These are phyloP conservation scores for Tenodera sinensis DNA, from an alignment of 2,888 invertebrate genomes.

Conservation along the genomic window DNA sequence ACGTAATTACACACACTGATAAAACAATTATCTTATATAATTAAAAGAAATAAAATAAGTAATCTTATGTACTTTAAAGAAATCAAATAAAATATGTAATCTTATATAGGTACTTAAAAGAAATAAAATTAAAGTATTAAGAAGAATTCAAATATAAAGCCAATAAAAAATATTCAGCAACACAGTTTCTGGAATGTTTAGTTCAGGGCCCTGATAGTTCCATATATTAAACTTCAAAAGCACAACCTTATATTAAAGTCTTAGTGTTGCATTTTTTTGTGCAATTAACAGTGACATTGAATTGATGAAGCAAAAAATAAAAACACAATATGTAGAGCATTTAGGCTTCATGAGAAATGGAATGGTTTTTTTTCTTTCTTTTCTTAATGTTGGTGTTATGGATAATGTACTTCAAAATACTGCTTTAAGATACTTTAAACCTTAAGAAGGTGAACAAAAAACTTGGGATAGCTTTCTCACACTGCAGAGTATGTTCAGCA, in stretches of 20 bases:
- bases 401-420: neutral
- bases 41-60: neutral
- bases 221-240: neutral
- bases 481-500: neutral
- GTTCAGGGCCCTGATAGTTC: neutral
- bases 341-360: too few relatives aligned
- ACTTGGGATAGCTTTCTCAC: neutral
- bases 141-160: neutral
- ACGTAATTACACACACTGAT: neutral
- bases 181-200: neutral
- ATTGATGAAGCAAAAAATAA: neutral
- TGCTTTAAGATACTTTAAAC: neutral
- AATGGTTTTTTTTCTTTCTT: too few relatives aligned
- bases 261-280: neutral
- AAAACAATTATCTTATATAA: neutral
- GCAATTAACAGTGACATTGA: neutral
- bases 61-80: too few relatives aligned
- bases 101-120: too few relatives aligned
- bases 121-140: neutral
- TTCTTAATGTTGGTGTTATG: too few relatives aligned
- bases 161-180: neutral
- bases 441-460: neutral
- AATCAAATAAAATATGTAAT: too few relatives aligned
- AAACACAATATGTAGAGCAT: neutral
- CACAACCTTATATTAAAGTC: neutral